Conservation (phyloP, 2,888 invertebrate genomes). For the Hetaerina titia region DNA sequence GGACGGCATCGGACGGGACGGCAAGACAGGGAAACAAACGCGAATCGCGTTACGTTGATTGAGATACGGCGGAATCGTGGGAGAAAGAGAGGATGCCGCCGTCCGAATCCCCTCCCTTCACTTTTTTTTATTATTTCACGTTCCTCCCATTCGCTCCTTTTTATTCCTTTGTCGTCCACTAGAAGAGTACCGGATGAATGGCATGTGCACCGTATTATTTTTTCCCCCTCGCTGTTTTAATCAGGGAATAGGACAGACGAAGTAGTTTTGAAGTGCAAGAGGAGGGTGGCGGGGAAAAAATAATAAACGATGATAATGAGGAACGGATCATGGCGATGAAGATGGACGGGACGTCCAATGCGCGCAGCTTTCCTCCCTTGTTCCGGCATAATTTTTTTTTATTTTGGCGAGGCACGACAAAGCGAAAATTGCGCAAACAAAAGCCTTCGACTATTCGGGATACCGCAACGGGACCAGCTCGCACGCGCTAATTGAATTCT, state of each 20-base stretch:
- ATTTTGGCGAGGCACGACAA: slow-evolving; percentile 31
- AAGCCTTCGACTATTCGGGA: slow-evolving; percentile 4
- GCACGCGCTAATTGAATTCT: not conserved
- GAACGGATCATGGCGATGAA: slow-evolving; percentile 40
- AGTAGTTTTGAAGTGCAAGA: not conserved
- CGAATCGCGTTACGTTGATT: slow-evolving; percentile 61
- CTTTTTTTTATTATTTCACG: not conserved
- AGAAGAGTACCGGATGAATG: slow-evolving; percentile 56
- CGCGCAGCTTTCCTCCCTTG: not conserved
- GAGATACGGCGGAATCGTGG: slow-evolving; percentile 25
- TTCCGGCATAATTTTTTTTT: not conserved
- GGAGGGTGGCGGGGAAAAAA: slow-evolving; percentile 33
- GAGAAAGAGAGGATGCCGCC: not conserved
- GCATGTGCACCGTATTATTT: slow-evolving; percentile 28
- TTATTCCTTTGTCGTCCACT: slow-evolving; percentile 50
- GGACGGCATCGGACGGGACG: not conserved
- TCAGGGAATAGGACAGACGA: slow-evolving; percentile 53
- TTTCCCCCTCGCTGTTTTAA: slow-evolving; percentile 50
- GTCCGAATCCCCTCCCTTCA: not conserved
- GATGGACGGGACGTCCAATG: slow-evolving; percentile 34
- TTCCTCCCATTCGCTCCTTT: not conserved
- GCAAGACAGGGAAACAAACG: slow-evolving; percentile 8
- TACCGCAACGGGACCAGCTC: not conserved
- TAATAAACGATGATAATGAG: slow-evolving; percentile 33
- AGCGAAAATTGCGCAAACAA: not conserved